These are phyloP conservation scores for Formicarius rufipectus DNA, from an alignment of 2,113 vertebrate genomes.

Conservation along the genomic window DNA sequence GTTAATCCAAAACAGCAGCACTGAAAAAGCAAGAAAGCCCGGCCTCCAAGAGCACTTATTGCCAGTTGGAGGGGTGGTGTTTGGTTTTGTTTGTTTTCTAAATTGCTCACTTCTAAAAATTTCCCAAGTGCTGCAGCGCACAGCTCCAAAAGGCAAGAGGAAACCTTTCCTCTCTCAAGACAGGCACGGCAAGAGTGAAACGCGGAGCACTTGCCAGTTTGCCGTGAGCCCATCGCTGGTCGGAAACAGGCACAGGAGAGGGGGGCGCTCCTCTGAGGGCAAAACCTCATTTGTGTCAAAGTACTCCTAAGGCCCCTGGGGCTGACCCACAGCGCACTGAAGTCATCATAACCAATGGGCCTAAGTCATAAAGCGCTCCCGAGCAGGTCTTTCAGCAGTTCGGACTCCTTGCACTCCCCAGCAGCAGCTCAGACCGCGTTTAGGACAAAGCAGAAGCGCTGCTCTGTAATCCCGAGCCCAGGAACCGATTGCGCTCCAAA, in stretches of 20 bases:
- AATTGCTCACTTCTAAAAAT: slow-evolving; percentile 52
- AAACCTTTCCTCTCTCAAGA: neutral
- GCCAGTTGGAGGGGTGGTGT: neutral
- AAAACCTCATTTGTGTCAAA: neutral
- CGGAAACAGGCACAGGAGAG: neutral
- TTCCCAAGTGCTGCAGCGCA: slow-evolving; percentile 33
- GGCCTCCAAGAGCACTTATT: slow-evolving; percentile 60
- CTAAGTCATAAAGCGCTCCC: neutral
- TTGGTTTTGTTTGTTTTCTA: slow-evolving; percentile 44
- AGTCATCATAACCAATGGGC: neutral
- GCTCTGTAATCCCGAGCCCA: neutral
- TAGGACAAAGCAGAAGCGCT: neutral
- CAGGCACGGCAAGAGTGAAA: neutral
- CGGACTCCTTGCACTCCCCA: neutral
- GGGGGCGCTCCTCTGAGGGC: neutral
- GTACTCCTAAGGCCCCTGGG: neutral
- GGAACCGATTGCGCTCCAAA: neutral
- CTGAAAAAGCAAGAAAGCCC: slow-evolving; percentile 59
- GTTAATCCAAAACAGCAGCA: slow-evolving; percentile 78
- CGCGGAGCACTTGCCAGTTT: rapidly evolving
- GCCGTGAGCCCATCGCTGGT: neutral
- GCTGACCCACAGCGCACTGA: neutral
- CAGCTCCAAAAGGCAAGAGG: slow-evolving; percentile 2
- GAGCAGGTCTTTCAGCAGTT: rapidly evolving
- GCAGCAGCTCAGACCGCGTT: rapidly evolving